Percentiles rank a stretch among this genome's conserved stretches.
phyloP scores from a whole-genome alignment of 1,140 invertebrate species.

The Plectus sambesii region DNA sequence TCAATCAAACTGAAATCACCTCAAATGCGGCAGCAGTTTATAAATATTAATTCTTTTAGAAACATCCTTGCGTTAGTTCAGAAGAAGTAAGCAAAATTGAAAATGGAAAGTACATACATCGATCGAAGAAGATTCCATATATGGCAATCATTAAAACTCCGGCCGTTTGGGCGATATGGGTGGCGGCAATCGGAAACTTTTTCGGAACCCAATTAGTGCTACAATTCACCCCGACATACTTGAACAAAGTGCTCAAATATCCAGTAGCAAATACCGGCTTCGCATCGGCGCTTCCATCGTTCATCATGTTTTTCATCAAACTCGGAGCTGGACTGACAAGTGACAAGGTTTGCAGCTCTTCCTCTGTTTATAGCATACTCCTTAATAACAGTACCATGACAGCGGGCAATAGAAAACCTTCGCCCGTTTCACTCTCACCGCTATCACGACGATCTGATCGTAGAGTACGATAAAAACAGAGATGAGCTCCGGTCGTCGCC shows the following conservation, averaged over 20 bases:
- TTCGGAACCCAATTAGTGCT: constrained; percentile 20
- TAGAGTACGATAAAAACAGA: too few species aligned
- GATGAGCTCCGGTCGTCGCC: too few species aligned
- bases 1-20: too few species aligned
- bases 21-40: not conserved
- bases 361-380: too few species aligned
- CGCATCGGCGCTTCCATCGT: constrained; percentile 13
- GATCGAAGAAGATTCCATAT: constrained; percentile 15
- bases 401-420: too few species aligned
- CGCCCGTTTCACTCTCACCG: too few species aligned
- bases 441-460: too few species aligned
- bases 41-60: constrained; percentile 8
- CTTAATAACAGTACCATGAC: too few species aligned
- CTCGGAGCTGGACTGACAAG: constrained; percentile 11
- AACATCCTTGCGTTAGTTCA: constrained; percentile 8
- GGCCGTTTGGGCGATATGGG: constrained; percentile 14
- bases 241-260: constrained; percentile 22
- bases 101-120: constrained; percentile 11
- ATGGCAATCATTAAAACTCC: constrained; percentile 17
- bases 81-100: constrained; percentile 13
- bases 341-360: too few species aligned
- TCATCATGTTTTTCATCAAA: constrained; percentile 15
- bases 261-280: constrained; percentile 15
- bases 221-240: constrained; percentile 24
- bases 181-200: constrained; percentile 9